Evolutionary conservation across 2,888 invertebrate species (phyloP).

Genomic region (Arenicola marina): DNA sequence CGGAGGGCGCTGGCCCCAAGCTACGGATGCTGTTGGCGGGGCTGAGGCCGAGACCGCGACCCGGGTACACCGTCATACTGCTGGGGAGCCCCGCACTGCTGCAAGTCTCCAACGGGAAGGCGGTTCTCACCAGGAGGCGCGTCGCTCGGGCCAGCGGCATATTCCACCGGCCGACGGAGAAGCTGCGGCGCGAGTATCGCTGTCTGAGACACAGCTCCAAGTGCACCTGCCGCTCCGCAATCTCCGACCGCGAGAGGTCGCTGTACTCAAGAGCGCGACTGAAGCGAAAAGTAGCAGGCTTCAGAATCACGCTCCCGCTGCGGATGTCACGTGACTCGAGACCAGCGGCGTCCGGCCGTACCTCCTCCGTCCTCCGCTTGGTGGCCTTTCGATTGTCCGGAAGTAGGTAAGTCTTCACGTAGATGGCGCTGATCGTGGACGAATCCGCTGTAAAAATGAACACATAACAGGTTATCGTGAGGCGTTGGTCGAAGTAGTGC

Average conservation of each 20-base stretch:
- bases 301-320: conserved; percentile 37
- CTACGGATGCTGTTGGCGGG: too few species aligned
- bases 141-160: conserved; percentile 46
- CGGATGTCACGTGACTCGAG: conserved; percentile 12
- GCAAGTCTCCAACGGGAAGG: conserved; percentile 46
- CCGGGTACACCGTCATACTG: conserved; percentile 52
- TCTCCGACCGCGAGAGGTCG: conserved; percentile 39
- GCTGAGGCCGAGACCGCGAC: too few species aligned
- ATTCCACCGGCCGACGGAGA: conserved; percentile 46
- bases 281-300: conserved; percentile 30
- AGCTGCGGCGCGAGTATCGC: conserved; percentile 44
- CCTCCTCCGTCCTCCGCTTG: conserved; percentile 52
- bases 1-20: too few species aligned
- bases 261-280: conserved; percentile 46
- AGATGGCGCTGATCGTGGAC: conserved; percentile 53
- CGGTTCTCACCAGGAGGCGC: conserved; percentile 46
- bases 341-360: conserved; percentile 36
- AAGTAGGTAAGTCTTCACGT: conserved; percentile 47
- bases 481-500: too few species aligned
- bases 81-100: conserved; percentile 49
- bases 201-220: conserved; percentile 52
- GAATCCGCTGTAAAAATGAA: conserved; percentile 43
- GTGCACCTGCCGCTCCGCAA: conserved; percentile 42
- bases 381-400: conserved; percentile 48
- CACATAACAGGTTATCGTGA: too few species aligned